These are phyloP conservation scores for Dendroctonus valens DNA, from an alignment of 1,140 invertebrate species.

Conservation along the genomic window DNA sequence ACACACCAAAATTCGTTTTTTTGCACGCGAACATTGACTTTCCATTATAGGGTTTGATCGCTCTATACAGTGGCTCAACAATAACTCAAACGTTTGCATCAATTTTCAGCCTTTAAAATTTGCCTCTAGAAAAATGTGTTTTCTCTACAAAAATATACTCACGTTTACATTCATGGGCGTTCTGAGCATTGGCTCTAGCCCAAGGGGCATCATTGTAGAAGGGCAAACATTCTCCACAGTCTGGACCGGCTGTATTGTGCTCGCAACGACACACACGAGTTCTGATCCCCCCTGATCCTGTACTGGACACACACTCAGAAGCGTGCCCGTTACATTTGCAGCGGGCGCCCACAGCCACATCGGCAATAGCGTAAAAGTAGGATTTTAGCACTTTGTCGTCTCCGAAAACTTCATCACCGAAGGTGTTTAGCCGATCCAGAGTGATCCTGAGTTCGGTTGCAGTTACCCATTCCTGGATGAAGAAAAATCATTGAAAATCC, in stretches of 20 bases:
- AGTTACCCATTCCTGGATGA: no score
- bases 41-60: no score
- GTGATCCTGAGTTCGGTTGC: slow-evolving; percentile 91
- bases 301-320: slow-evolving; percentile 76
- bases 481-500: neutral
- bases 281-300: slow-evolving; percentile 49
- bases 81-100: no score
- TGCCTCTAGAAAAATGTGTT: no score
- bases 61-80: no score
- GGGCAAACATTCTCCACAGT: slow-evolving; percentile 90
- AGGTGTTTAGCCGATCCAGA: slow-evolving; percentile 91
- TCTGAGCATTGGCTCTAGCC: slow-evolving; percentile 79
- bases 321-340: slow-evolving; percentile 99
- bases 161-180: slow-evolving; percentile 96
- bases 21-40: no score
- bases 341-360: slow-evolving; percentile 92
- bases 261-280: slow-evolving; percentile 78
- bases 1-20: no score
- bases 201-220: slow-evolving; percentile 97
- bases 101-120: no score
- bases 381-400: slow-evolving; percentile 89
- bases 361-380: slow-evolving; percentile 97
- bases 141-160: no score
- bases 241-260: slow-evolving; percentile 89
- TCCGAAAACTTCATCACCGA: slow-evolving; percentile 96